Percentiles rank a stretch among this genome's conserved stretches.
Conservation (phyloP, 2,797 vertebrate species). For the Propithecus perrieri region DNA sequence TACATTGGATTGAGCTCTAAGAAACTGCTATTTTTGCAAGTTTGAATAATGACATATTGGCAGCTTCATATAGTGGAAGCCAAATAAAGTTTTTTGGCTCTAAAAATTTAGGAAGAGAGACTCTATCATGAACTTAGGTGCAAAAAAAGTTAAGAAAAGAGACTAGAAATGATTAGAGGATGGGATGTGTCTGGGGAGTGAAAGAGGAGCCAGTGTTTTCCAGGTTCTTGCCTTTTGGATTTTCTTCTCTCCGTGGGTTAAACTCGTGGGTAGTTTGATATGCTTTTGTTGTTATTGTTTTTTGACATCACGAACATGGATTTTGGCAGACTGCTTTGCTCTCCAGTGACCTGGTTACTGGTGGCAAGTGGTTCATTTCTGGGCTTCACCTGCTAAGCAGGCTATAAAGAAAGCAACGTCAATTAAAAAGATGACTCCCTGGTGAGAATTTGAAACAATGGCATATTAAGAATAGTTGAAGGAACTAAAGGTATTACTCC, state of each 20-base stretch:
- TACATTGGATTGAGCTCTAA: not conserved
- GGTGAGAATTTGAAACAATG: slow-evolving; percentile 9
- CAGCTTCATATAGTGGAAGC: not conserved
- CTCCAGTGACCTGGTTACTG: not conserved
- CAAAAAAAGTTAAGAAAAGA: not conserved
- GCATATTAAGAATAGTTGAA: slow-evolving; percentile 28
- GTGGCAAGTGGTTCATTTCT: not conserved
- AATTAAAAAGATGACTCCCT: slow-evolving; percentile 14
- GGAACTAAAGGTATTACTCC: not conserved
- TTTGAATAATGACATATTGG: not conserved
- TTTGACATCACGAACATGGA: not conserved
- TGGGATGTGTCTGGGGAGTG: not conserved
- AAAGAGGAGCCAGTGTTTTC: not conserved
- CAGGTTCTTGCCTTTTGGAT: not conserved
- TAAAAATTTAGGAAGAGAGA: not conserved
- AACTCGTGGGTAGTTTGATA: not conserved
- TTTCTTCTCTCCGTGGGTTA: not conserved
- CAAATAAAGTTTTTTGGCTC: not conserved
- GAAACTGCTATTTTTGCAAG: not conserved
- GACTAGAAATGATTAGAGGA: not conserved
- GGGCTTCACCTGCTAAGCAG: not conserved
- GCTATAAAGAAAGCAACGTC: not conserved
- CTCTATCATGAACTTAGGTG: not conserved
- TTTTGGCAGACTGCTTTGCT: slow-evolving; percentile 17
- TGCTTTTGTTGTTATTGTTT: not conserved